Base-by-base conservation (phyloP, 2,888 invertebrate genomes). In the Callimorpha dominula region DNA sequence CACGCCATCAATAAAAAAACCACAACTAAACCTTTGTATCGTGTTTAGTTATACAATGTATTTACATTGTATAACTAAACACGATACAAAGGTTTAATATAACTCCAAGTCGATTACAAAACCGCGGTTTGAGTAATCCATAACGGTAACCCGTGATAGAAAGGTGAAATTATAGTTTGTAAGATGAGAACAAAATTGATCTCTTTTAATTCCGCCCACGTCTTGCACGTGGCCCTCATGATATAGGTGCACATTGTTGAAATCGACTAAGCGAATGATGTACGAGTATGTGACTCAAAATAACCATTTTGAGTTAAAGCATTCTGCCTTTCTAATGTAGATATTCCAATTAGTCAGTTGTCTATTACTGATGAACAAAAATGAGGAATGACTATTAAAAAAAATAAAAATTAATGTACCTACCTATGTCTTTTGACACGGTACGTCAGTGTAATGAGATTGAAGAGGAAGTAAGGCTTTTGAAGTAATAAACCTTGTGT, bases 111-210 rank as follows among this genome's bases (percentile, higher is more conserved):
- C 12, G 40, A 63, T 63, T 57, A 31, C 42, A 17, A 71, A 78
- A 74, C 43, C 73, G 73, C 73, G n/a, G 74, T 67, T 81, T 81
- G 83, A 73, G 81, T 74, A 81, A 81, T 75, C 69, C 74, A 73
- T 72, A 76, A 54, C 69, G 69, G 46, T 49, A 20, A 62, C 14
- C 49, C 42, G 42, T n/a, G n/a, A 50, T 60, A 49, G 46, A n/a
- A 69, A 69, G 69, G 63, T 63, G 49, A 50, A 69, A 54, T 60
- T 63, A 69, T 63, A 49, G 62, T 63, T 40, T 63, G n/a, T 17
- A 31, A 31, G 60, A 60, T 60, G 60, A 60, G 60, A 60, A 60
- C 20, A 60, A 31, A 49, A 50, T 31, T 50, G 9, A 50, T 5
- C 12, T 49, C 49, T 49, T 31, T 31, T 6, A 49, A 49, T 65